A percentile compares a stretch with the other conserved stretches of the same genome.
These are phyloP conservation scores for Podarcis muralis DNA, from an alignment of 2,113 vertebrate species.

Conservation along the genomic window DNA sequence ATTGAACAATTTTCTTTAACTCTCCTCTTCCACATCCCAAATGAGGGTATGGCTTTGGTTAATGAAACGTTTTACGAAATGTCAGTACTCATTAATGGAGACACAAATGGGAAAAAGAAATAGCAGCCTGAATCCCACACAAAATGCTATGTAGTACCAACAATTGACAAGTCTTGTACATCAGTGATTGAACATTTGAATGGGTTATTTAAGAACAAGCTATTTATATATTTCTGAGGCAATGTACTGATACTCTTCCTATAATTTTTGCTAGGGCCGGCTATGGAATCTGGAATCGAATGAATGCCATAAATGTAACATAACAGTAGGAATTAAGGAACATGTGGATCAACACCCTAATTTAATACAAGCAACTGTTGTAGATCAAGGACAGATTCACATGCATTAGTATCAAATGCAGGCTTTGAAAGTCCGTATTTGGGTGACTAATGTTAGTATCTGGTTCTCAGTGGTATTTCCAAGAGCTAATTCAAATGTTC, in stretches of 20 bases:
- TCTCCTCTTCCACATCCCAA: background rate
- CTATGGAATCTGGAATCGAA: too few species aligned
- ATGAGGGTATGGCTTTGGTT: constrained; percentile 1
- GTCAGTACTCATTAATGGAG: background rate
- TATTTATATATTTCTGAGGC: background rate
- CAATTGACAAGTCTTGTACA: background rate
- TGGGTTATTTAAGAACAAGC: background rate
- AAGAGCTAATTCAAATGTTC: background rate
- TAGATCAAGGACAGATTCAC: background rate
- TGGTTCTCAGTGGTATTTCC: background rate
- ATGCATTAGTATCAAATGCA: background rate
- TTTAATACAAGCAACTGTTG: background rate
- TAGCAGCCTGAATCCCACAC: background rate
- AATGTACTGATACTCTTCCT: background rate
- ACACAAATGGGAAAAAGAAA: background rate
- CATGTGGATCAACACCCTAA: background rate
- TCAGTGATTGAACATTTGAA: background rate
- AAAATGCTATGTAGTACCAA: background rate
- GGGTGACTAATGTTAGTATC: background rate
- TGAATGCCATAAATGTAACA: background rate
- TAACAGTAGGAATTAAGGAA: background rate
- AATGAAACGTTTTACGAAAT: background rate
- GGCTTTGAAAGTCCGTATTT: background rate
- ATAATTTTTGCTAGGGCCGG: background rate
- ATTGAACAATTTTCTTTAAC: constrained; percentile 27